These are phyloP conservation scores for Branchinecta lynchi DNA, from an alignment of 1,140 invertebrate genomes.

Conservation along the genomic window DNA sequence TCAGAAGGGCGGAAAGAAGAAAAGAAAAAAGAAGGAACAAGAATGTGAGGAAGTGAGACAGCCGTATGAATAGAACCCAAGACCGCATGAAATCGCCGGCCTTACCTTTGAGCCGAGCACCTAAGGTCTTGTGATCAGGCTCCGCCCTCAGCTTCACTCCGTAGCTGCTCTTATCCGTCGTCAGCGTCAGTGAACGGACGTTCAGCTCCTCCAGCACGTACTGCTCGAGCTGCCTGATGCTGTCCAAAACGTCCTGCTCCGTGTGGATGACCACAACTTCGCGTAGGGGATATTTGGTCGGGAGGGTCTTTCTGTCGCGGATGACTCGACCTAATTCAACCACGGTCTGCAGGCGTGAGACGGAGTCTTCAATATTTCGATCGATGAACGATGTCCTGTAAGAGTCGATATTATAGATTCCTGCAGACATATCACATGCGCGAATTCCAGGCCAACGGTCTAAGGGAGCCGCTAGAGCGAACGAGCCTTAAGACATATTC, in stretches of 20 bases:
- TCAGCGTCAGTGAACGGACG: constrained; percentile 69
- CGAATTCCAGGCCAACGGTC: too few species aligned
- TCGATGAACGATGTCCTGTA: constrained; percentile 55
- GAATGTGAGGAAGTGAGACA: too few species aligned
- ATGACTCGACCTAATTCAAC: constrained; percentile 86
- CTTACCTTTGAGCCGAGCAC: constrained; percentile 58
- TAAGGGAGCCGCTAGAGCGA: too few species aligned
- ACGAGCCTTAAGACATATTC: too few species aligned
- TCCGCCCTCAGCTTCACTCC: constrained; percentile 84
- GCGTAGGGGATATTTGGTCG: constrained; percentile 88
- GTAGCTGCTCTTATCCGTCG: constrained; percentile 81
- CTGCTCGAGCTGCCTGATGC: constrained; percentile 58
- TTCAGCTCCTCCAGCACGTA: constrained; percentile 93
- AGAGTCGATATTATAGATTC: not conserved
- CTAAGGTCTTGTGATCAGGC: constrained; percentile 76
- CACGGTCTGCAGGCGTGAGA: constrained; percentile 81
- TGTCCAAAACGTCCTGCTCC: constrained; percentile 56
- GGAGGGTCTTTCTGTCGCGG: constrained; percentile 80
- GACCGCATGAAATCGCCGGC: too few species aligned
- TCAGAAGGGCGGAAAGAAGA: too few species aligned
- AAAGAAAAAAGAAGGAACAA: too few species aligned
- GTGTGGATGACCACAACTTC: constrained; percentile 90
- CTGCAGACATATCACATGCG: too few species aligned
- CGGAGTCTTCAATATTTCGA: constrained; percentile 69
- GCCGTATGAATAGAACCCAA: too few species aligned